Percentiles rank a stretch among this genome's conserved stretches.
These are phyloP conservation scores for Apogon hyalosoma DNA, from an alignment of 2,797 vertebrate genomes.

Conservation along the genomic window DNA sequence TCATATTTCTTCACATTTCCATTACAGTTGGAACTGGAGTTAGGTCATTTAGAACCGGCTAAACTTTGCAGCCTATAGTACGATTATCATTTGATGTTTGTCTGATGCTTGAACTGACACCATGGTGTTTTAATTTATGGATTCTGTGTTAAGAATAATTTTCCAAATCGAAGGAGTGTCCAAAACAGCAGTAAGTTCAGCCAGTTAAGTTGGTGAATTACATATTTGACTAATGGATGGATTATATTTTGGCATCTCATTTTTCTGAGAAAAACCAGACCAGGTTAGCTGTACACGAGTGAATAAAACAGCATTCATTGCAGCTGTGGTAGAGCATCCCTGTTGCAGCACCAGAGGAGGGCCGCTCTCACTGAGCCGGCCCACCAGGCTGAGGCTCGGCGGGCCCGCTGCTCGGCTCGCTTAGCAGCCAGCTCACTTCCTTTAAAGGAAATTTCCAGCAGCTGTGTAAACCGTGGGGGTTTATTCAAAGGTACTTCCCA, in stretches of 20 bases:
- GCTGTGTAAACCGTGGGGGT: constrained; percentile 80
- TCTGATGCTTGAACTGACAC: too few species aligned
- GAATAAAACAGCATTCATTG: constrained; percentile 13
- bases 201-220: too few species aligned
- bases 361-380: constrained; percentile 7
- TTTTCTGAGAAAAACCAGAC: neutral
- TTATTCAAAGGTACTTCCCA: constrained; percentile 74
- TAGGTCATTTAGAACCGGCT: neutral
- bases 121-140: too few species aligned
- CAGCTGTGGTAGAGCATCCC: constrained; percentile 14
- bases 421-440: constrained; percentile 75
- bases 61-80: neutral
- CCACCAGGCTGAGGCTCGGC: constrained; percentile 13
- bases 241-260: too few species aligned
- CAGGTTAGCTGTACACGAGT: neutral
- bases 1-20: constrained; percentile 7
- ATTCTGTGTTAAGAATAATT: too few species aligned
- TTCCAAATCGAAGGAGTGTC: too few species aligned
- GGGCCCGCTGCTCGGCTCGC: constrained; percentile 22
- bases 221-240: too few species aligned
- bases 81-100: neutral
- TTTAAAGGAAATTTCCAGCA: constrained; percentile 87
- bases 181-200: too few species aligned
- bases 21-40: constrained; percentile 12
- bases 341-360: constrained; percentile 24